Conservation (phyloP, 2,113 vertebrate species). For the Fregata magnificens region DNA sequence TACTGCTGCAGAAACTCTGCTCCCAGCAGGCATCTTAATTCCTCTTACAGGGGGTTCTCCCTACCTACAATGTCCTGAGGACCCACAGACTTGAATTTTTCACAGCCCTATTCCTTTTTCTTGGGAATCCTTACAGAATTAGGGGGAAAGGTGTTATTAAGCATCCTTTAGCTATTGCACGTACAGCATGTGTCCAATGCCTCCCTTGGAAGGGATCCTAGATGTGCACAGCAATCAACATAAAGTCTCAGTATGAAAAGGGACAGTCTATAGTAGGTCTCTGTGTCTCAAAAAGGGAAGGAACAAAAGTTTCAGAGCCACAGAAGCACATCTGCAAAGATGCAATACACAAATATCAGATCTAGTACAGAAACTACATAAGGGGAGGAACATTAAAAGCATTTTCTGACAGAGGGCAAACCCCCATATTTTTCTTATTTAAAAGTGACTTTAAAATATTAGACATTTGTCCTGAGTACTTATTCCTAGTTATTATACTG, state of each 20-base stretch:
- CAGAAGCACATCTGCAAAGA: neutral
- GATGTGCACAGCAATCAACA: neutral
- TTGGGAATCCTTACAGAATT: neutral
- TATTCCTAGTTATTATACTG: neutral
- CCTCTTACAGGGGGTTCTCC: neutral
- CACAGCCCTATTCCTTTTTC: neutral
- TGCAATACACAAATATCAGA: neutral
- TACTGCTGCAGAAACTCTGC: neutral
- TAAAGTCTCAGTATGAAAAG: neutral
- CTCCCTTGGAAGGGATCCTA: neutral
- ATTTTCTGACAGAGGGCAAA: neutral
- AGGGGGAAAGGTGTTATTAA: neutral
- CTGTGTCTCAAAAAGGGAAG: neutral
- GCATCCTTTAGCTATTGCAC: neutral
- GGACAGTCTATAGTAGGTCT: neutral
- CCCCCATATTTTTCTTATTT: neutral
- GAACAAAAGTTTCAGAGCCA: neutral
- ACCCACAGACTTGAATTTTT: neutral
- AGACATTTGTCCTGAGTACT: neutral
- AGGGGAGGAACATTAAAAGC: neutral
- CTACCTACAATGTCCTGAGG: neutral
- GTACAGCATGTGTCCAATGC: neutral
- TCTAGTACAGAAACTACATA: neutral
- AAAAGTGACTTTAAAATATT: neutral
- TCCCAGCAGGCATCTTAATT: neutral